Percentiles rank a stretch among this genome's conserved stretches.
Conservation (phyloP, 2,113 vertebrate species). For the Halcyon malimbica region DNA sequence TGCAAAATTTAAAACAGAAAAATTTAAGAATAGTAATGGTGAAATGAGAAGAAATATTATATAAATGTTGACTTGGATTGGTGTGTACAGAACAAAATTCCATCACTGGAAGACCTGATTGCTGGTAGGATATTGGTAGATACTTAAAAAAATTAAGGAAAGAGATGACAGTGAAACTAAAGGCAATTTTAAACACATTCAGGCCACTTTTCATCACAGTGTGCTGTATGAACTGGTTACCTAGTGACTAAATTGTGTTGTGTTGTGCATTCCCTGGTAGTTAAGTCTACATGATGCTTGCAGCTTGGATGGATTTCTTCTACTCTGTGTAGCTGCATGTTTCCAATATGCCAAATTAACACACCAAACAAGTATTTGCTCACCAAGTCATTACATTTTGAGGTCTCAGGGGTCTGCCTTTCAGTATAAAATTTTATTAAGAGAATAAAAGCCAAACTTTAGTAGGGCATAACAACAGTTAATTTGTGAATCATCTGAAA, state of each 20-base stretch:
- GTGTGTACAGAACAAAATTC: not conserved
- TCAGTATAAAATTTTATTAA: not conserved
- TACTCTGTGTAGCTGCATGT: rapidly evolving
- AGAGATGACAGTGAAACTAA: not conserved
- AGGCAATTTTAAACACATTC: not conserved
- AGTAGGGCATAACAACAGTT: not conserved
- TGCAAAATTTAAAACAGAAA: not conserved
- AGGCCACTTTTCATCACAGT: rapidly evolving
- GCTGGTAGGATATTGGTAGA: not conserved
- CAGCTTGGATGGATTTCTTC: not conserved
- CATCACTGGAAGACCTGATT: not conserved
- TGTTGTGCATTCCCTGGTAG: not conserved
- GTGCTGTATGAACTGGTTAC: not conserved
- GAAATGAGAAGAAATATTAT: not conserved
- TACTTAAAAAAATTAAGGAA: not conserved
- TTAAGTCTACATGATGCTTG: not conserved
- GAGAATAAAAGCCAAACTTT: not conserved
- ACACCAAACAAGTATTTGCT: not conserved
- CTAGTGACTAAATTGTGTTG: rapidly evolving
- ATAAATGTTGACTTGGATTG: not conserved
- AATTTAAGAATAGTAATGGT: not conserved
- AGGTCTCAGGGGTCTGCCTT: not conserved
- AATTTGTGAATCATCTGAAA: not conserved
- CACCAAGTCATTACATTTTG: not conserved
- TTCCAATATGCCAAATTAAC: not conserved